These are phyloP conservation scores for Manis javanica DNA, from an alignment of 2,797 vertebrate genomes.

Conservation along the genomic window DNA sequence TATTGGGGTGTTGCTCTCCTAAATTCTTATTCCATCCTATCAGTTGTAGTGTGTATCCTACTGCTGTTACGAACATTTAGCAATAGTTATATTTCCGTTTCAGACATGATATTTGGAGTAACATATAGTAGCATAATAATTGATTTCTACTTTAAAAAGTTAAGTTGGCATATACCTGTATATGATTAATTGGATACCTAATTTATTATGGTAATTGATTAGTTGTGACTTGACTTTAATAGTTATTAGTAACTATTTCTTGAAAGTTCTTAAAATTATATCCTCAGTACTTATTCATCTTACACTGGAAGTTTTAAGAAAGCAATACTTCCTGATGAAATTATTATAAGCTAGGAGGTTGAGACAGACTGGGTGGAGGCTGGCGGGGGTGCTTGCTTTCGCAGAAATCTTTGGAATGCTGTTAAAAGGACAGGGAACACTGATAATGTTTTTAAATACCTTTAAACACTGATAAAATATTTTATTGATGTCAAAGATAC, in stretches of 20 bases:
- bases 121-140: conserved; percentile 24
- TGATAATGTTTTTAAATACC: not conserved
- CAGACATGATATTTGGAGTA: conserved; percentile 21
- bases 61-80: not conserved
- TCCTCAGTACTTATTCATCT: not conserved
- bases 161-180: not conserved
- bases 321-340: conserved; percentile 10
- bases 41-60: not conserved
- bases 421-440: not conserved
- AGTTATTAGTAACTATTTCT: conserved; percentile 10
- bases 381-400: not conserved
- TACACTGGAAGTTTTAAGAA: conserved; percentile 1
- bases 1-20: not conserved
- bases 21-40: not conserved
- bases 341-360: conserved; percentile 9
- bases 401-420: conserved; percentile 12
- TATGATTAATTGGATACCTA: not conserved
- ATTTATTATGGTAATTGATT: not conserved
- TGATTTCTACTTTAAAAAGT: conserved; percentile 19
- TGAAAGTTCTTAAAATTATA: not conserved
- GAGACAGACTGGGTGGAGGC: not conserved
- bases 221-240: conserved; percentile 14
- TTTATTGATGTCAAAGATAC: conserved; percentile 6
- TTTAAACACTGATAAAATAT: not conserved
- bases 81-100: not conserved